phyloP scores from a whole-genome alignment of 2,113 vertebrate genomes.

The Dendrocopos noguchii region DNA sequence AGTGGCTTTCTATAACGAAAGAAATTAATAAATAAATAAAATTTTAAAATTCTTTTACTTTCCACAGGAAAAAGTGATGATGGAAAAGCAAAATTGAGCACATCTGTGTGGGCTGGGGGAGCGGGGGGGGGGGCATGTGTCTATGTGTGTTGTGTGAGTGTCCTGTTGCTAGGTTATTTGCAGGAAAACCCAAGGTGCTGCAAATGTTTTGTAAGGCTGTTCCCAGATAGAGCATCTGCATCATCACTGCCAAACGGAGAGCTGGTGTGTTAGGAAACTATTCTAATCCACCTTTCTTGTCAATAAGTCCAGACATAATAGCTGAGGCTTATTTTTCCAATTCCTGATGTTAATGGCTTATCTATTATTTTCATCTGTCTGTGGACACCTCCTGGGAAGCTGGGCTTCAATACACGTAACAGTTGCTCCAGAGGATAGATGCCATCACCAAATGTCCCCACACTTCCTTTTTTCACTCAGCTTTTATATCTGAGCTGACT shows the following conservation, averaged over 20 bases:
- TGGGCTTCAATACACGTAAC: too few species aligned
- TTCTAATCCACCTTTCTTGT: neutral
- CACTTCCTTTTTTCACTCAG: too few species aligned
- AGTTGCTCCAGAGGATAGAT: too few species aligned
- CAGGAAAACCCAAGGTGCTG: neutral
- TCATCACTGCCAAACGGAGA: neutral
- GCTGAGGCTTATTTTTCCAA: neutral
- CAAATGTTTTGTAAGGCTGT: neutral
- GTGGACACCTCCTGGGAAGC: too few species aligned
- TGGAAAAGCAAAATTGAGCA: neutral
- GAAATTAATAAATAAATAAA: neutral
- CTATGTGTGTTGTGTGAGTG: neutral
- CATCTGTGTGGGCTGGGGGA: neutral
- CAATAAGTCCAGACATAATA: neutral
- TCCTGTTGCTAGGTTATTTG: neutral
- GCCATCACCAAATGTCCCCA: too few species aligned
- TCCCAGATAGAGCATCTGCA: neutral
- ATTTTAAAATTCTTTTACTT: neutral
- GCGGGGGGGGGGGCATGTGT: too few species aligned
- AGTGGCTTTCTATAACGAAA: neutral
- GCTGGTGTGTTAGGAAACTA: neutral
- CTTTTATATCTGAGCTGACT: too few species aligned
- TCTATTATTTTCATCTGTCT: neutral
- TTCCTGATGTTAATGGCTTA: neutral
- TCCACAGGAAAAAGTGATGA: neutral